Conservation (phyloP, 2,888 invertebrate species). For the Gonocerus acuteangulatus region DNA sequence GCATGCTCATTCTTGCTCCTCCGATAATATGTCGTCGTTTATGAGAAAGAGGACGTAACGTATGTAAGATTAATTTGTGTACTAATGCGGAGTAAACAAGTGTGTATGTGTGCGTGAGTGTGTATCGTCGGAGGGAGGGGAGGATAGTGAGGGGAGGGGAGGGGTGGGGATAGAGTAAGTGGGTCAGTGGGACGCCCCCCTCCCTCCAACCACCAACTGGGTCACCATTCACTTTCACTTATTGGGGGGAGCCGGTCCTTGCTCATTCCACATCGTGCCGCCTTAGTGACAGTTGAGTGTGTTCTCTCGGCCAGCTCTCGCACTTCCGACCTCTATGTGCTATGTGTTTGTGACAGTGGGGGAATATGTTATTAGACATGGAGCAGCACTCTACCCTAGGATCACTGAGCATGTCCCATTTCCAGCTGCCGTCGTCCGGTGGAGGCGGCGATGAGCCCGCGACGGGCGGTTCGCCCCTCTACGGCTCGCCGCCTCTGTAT, state of each 20-base stretch:
- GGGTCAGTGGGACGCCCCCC: conserved; percentile 35
- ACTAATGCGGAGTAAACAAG: no score
- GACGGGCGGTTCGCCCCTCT: conserved; percentile 40
- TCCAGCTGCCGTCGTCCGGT: conserved; percentile 64
- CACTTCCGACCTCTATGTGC: conserved; percentile 7
- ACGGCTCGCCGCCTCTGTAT: conserved; percentile 41
- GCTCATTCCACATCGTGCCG: conserved; percentile 33
- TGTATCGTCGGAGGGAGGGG: no score
- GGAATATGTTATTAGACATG: conserved; percentile 72
- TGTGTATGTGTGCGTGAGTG: no score
- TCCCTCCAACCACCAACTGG: conserved; percentile 49
- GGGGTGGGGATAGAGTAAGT: conserved; percentile 35
- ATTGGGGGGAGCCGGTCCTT: conserved; percentile 43
- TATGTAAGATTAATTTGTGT: no score
- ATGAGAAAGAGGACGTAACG: no score
- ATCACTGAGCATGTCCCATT: conserved; percentile 83
- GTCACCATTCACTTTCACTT: conserved; percentile 81
- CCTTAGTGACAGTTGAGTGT: conserved; percentile 12
- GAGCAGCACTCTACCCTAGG: conserved; percentile 67
- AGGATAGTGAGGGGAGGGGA: conserved; percentile 2
- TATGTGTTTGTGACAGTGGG: conserved; percentile 27
- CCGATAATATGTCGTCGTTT: no score
- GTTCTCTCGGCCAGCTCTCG: neutral
- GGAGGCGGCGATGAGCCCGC: conserved; percentile 51
- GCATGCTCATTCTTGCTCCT: no score